Conservation (phyloP, 2,888 invertebrate genomes). For the Chalcosyrphus nemorum region DNA sequence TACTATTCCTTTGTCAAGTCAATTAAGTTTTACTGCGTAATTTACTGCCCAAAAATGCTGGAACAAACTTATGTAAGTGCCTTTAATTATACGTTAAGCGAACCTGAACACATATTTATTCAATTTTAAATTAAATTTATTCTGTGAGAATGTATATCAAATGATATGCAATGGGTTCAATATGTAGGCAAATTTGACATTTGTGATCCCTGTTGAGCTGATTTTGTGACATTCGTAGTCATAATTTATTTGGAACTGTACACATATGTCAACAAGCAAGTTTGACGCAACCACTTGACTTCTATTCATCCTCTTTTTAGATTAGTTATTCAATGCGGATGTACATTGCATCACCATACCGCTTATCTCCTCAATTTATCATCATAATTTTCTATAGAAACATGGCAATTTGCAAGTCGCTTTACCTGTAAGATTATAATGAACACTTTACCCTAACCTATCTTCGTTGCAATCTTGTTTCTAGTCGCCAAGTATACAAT, state of each 20-base stretch:
- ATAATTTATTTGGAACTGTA: too few species aligned
- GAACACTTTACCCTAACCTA: neutral
- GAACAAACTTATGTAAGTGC: constrained; percentile 13
- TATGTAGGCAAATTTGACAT: neutral
- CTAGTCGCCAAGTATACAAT: neutral
- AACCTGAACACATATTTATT: neutral
- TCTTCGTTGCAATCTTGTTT: neutral
- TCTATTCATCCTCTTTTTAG: neutral
- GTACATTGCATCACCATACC: neutral
- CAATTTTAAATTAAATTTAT: neutral
- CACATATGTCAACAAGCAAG: too few species aligned
- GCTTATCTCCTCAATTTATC: neutral
- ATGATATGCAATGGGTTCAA: neutral
- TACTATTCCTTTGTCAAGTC: constrained; percentile 9
- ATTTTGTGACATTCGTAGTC: neutral
- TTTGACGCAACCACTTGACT: neutral
- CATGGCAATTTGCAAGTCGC: neutral
- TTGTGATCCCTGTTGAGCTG: neutral
- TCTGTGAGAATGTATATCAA: neutral
- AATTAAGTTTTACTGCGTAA: constrained; percentile 27
- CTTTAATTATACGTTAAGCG: neutral
- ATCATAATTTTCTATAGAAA: neutral
- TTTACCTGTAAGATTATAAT: neutral
- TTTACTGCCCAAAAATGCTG: constrained; percentile 6
- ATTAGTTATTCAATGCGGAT: neutral